phyloP scores from a whole-genome alignment of 2,113 vertebrate species.

The Hypanus sabinus region DNA sequence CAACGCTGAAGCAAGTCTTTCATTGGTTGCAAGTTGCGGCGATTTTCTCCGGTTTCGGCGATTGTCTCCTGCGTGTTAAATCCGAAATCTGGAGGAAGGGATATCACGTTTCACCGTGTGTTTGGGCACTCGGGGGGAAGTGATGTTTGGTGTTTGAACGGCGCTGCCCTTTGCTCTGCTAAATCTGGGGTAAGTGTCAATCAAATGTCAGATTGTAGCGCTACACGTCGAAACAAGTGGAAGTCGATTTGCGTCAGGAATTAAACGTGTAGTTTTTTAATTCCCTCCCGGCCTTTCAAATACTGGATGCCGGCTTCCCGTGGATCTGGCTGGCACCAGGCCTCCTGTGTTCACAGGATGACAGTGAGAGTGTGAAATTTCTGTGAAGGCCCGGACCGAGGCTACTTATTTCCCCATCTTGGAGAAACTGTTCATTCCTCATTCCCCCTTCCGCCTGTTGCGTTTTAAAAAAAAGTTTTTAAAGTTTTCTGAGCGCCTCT shows the following conservation, averaged over 20 bases:
- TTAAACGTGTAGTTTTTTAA: not conserved
- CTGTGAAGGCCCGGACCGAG: not conserved
- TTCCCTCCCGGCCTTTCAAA: too few relatives aligned
- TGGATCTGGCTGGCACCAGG: too few relatives aligned
- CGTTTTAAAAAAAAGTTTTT: too few relatives aligned
- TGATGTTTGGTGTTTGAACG: not conserved
- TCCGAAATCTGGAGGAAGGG: not conserved
- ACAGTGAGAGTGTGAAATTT: not conserved
- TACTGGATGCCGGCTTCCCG: too few relatives aligned
- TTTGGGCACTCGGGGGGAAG: not conserved
- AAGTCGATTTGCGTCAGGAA: not conserved
- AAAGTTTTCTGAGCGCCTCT: too few relatives aligned
- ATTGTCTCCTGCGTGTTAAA: not conserved
- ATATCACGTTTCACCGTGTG: not conserved
- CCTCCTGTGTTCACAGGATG: too few relatives aligned
- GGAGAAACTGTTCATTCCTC: not conserved
- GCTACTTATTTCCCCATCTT: not conserved
- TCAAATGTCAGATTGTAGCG: too few relatives aligned
- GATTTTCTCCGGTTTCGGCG: not conserved
- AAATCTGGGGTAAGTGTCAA: not conserved
- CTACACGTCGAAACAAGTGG: too few relatives aligned
- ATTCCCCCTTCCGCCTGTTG: too few relatives aligned
- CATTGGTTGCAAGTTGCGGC: not conserved
- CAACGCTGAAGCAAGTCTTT: too few relatives aligned
- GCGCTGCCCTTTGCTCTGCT: not conserved